phyloP scores from a whole-genome alignment of 2,888 invertebrate genomes.

The Frankliniella intonsa region DNA sequence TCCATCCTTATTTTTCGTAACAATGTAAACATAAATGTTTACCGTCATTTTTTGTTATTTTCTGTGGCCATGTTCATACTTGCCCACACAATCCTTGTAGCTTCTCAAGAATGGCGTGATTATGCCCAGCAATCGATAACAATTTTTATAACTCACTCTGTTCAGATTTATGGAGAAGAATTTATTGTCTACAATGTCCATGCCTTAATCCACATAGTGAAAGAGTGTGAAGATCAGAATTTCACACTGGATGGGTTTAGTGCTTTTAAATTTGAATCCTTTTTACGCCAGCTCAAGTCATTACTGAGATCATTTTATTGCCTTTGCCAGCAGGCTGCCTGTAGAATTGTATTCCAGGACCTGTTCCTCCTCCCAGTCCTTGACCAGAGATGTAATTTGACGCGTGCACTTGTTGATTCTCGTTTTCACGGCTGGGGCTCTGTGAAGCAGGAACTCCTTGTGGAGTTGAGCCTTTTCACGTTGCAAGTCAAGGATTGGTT shows the following conservation, averaged over 20 bases:
- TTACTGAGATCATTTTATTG: neutral
- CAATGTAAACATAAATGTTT: neutral
- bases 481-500: too few relatives aligned
- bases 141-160: neutral
- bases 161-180: neutral
- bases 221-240: too few relatives aligned
- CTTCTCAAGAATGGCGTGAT: neutral
- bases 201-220: too few relatives aligned
- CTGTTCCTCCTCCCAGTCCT: too few relatives aligned
- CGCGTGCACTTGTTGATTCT: too few relatives aligned
- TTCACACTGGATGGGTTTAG: too few relatives aligned
- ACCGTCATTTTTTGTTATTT: neutral
- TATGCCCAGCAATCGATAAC: neutral
- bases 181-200: too few relatives aligned
- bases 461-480: too few relatives aligned
- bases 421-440: too few relatives aligned
- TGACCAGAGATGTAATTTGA: too few relatives aligned
- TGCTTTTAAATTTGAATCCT: too few relatives aligned
- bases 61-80: neutral
- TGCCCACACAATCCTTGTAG: neutral
- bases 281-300: neutral
- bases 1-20: neutral
- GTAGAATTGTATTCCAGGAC: neutral
- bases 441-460: too few relatives aligned
- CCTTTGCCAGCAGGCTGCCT: neutral